phyloP scores from a whole-genome alignment of 2,113 vertebrate species.

The Cygnus atratus region DNA sequence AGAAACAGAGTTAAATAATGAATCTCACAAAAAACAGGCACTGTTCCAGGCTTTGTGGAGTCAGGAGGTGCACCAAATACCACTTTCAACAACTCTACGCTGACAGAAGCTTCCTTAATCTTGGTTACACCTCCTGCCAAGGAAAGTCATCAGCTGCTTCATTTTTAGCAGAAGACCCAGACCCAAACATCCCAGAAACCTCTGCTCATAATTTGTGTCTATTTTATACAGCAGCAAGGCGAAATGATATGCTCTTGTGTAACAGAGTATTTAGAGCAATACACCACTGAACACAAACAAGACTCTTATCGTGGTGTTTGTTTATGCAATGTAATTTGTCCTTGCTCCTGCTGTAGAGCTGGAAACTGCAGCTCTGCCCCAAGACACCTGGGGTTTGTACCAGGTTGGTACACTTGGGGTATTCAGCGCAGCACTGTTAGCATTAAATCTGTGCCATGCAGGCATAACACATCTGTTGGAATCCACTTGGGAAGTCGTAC shows the following conservation, averaged over 20 bases:
- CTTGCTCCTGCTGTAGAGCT: not conserved
- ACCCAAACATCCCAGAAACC: not conserved
- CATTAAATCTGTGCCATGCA: rapidly evolving
- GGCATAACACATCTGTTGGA: not conserved
- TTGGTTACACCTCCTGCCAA: not conserved
- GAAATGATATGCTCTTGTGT: not conserved
- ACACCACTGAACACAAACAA: not conserved
- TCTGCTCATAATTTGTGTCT: not conserved
- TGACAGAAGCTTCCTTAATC: not conserved
- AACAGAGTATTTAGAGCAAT: not conserved
- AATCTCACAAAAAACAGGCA: not conserved
- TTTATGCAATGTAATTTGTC: not conserved
- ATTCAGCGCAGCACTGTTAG: rapidly evolving
- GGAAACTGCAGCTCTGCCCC: not conserved
- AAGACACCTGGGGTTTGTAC: not conserved
- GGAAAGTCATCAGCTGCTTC: not conserved
- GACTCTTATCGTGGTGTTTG: not conserved
- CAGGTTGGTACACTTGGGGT: not conserved
- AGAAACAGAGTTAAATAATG: not conserved
- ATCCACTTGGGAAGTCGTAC: not conserved
- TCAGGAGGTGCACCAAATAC: not conserved
- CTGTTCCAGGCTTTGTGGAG: not conserved
- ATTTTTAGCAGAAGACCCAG: not conserved
- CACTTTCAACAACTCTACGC: not conserved
- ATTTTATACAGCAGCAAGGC: not conserved